These are phyloP conservation scores for Harpalus rubripes DNA, from an alignment of 2,888 invertebrate species.

Conservation along the genomic window DNA sequence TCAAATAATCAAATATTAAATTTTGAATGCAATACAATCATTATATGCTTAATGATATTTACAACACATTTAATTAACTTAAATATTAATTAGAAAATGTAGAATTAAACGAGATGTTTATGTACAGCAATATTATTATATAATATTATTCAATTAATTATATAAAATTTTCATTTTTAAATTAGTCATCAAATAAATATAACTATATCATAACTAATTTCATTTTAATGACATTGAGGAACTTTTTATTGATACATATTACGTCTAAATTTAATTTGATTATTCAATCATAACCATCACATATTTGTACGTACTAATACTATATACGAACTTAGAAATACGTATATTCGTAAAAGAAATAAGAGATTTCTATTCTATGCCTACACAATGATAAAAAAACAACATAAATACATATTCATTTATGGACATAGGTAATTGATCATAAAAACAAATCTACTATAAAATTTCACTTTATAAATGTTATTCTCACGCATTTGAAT, in stretches of 20 bases:
- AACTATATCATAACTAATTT: not conserved
- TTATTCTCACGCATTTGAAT: not conserved
- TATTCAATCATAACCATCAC: not conserved
- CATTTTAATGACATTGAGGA: not conserved
- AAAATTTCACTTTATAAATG: not conserved
- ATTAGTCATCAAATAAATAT: not conserved
- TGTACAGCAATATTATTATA: too few relatives aligned
- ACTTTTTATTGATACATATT: not conserved
- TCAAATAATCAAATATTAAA: too few relatives aligned
- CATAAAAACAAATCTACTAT: not conserved
- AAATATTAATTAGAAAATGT: too few relatives aligned
- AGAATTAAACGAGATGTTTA: too few relatives aligned
- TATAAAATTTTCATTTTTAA: not conserved
- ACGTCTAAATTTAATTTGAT: not conserved
- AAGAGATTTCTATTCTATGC: not conserved
- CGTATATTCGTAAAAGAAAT: too few relatives aligned
- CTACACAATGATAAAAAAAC: not conserved
- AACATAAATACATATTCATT: not conserved
- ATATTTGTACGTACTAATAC: too few relatives aligned
- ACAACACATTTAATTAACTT: too few relatives aligned
- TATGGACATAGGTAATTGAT: not conserved
- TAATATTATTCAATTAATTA: too few relatives aligned
- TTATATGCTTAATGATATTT: too few relatives aligned
- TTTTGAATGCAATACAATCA: too few relatives aligned
- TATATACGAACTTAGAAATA: not conserved